These are phyloP conservation scores for Noctua pronuba DNA, from an alignment of 2,888 invertebrate species.

Conservation along the genomic window DNA sequence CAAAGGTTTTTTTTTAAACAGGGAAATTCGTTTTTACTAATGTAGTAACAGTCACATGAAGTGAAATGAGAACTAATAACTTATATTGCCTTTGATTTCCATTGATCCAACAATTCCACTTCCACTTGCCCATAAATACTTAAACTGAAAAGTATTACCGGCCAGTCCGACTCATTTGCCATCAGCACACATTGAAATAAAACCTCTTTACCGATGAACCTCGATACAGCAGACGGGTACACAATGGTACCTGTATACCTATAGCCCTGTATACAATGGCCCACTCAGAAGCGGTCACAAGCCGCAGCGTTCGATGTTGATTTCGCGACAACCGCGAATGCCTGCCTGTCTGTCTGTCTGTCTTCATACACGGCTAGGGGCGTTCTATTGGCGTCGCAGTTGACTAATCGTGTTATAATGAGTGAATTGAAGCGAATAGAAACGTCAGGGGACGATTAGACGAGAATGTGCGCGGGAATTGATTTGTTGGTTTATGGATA, in stretches of 20 bases:
- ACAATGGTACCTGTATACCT: slow-evolving; percentile 47
- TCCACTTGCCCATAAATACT: background rate
- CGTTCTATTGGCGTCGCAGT: slow-evolving; percentile 52
- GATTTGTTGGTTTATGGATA: slow-evolving; percentile 33
- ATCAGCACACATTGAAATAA: slow-evolving; percentile 37
- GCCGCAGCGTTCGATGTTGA: slow-evolving; percentile 87
- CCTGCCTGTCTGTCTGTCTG: slow-evolving; percentile 56
- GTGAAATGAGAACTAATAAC: background rate
- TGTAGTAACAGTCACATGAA: background rate
- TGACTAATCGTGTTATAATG: slow-evolving; percentile 74
- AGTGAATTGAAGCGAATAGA: slow-evolving; percentile 66
- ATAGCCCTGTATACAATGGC: slow-evolving; percentile 51
- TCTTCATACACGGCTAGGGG: slow-evolving; percentile 49
- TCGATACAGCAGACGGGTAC: slow-evolving; percentile 37
- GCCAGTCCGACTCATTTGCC: slow-evolving; percentile 21
- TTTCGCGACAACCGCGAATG: slow-evolving; percentile 78
- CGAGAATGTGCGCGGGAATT: slow-evolving; percentile 11
- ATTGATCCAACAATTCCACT: background rate
- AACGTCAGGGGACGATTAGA: slow-evolving; percentile 38
- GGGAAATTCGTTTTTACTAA: background rate
- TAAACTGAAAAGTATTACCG: slow-evolving; percentile 18
- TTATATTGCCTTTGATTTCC: background rate
- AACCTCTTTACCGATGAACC: slow-evolving; percentile 26
- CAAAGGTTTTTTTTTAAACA: background rate
- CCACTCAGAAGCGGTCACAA: slow-evolving; percentile 73